These are phyloP conservation scores for Oscarella lobularis DNA, from an alignment of 37 sponge, comb jelly and placozoan genomes.

Conservation along the genomic window DNA sequence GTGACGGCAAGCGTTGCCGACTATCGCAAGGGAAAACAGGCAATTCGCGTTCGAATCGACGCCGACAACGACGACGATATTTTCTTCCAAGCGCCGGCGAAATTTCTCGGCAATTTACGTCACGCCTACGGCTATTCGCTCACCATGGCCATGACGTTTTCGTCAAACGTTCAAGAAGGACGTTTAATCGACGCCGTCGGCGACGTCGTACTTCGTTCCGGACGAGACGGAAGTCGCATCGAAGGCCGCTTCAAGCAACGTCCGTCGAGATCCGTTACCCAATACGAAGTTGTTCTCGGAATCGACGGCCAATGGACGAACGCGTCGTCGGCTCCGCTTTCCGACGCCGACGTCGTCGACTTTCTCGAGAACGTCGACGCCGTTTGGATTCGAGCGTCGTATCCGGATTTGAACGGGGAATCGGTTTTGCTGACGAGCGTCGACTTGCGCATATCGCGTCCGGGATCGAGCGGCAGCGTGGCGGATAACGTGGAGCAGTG, in stretches of 20 bases:
- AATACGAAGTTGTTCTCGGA: too few species aligned
- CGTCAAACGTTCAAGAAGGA: too few species aligned
- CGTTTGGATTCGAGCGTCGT: neutral
- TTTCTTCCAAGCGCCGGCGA: neutral
- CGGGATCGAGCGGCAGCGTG: neutral
- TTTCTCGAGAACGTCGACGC: neutral
- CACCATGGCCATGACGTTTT: too few species aligned
- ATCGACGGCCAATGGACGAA: too few species aligned
- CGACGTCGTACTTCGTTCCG: too few species aligned
- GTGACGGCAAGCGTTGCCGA: neutral
- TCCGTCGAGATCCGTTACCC: too few species aligned
- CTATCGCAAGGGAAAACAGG: neutral
- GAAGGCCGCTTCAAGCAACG: too few species aligned
- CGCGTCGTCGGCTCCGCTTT: too few species aligned
- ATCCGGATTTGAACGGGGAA: neutral
- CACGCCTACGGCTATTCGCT: too few species aligned
- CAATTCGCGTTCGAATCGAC: neutral
- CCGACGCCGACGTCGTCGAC: neutral
- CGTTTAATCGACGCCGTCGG: too few species aligned
- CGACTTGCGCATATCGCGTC: neutral
- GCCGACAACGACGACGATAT: neutral
- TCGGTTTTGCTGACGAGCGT: neutral
- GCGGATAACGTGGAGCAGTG: neutral
- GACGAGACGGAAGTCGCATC: too few species aligned
- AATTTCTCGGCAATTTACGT: neutral